Conservation (phyloP, 2,113 vertebrate species). For the Mohoua ochrocephala region DNA sequence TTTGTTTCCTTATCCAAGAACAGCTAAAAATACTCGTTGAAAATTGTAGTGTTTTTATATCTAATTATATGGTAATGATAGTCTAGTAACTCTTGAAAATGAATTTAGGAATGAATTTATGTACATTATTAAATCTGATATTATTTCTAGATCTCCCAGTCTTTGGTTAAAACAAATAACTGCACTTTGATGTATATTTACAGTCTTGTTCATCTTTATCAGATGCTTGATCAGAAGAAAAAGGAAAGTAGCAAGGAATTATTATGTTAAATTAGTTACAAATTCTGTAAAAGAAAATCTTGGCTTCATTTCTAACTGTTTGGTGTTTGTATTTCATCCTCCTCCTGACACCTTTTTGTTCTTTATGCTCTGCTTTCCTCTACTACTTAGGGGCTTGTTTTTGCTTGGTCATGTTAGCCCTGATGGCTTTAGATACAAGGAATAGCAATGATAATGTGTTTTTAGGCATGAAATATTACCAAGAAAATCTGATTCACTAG, state of each 20-base stretch:
- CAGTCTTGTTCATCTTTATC: neutral
- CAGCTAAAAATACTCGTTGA: constrained; percentile 74
- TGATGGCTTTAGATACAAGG: neutral
- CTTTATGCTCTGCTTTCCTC: neutral
- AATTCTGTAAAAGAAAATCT: neutral
- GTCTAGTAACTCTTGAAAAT: neutral
- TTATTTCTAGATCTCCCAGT: neutral
- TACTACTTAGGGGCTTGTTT: neutral
- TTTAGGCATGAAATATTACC: neutral
- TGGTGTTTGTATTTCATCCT: constrained; percentile 45
- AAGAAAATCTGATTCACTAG: neutral
- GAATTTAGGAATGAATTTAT: neutral
- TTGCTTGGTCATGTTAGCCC: neutral
- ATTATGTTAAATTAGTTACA: neutral
- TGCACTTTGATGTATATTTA: neutral
- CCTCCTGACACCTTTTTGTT: neutral
- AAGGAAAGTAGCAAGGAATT: neutral
- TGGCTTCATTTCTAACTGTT: constrained; percentile 25
- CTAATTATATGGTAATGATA: neutral
- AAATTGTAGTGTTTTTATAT: neutral
- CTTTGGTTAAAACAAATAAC: neutral
- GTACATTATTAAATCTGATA: neutral
- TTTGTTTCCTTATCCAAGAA: constrained; percentile 83
- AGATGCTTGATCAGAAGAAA: neutral
- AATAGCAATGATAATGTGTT: neutral